Percentiles rank a stretch among this genome's conserved stretches.
Evolutionary conservation across 2,888 invertebrate genomes (phyloP).

Genomic region (Hyposoter dolosus): DNA sequence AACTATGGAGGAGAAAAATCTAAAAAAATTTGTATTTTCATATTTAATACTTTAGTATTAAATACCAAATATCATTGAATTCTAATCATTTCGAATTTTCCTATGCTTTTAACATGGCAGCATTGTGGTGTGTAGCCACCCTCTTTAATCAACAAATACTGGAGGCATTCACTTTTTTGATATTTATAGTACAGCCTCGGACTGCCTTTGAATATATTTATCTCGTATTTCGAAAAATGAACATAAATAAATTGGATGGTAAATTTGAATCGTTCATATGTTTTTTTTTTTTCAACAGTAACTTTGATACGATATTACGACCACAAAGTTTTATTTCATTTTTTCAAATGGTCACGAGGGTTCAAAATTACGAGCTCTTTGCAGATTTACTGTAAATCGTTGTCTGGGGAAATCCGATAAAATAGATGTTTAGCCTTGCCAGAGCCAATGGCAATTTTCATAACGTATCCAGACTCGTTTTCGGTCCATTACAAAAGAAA

Average conservation of each 20-base stretch:
- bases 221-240: neutral
- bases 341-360: conserved; percentile 9
- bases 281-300: neutral
- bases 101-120: too few relatives aligned
- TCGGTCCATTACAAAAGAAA: conserved; percentile 15
- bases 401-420: neutral
- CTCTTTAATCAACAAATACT: too few relatives aligned
- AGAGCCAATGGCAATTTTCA: conserved; percentile 52
- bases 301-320: neutral
- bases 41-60: too few relatives aligned
- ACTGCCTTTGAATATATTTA: too few relatives aligned
- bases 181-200: too few relatives aligned
- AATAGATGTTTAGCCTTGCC: conserved; percentile 36
- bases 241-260: neutral
- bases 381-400: neutral
- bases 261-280: neutral
- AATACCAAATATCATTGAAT: too few relatives aligned
- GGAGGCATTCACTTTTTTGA: too few relatives aligned
- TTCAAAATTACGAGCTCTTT: neutral
- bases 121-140: too few relatives aligned
- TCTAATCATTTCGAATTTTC: too few relatives aligned
- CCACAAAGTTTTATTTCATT: neutral
- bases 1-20: too few relatives aligned
- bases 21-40: too few relatives aligned
- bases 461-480: conserved; percentile 33